Percentiles rank a stretch among this genome's conserved stretches.
Evolutionary conservation across 2,888 invertebrate species (phyloP).

Genomic region (Orthosia incerta): DNA sequence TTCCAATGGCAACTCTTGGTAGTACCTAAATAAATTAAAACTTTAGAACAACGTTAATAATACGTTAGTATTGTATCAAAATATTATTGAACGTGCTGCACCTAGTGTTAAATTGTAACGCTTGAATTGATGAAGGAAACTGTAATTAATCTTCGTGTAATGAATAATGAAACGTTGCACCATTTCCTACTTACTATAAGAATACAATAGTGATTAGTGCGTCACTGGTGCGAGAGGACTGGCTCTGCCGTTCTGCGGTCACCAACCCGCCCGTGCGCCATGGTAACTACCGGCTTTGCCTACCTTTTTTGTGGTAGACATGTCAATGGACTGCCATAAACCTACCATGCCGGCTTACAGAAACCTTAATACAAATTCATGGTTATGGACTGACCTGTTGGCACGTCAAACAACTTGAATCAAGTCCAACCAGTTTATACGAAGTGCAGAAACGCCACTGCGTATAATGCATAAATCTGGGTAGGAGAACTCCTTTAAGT

Average conservation of each 20-base stretch:
- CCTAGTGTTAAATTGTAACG: slow-evolving; percentile 37
- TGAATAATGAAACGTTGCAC: slow-evolving; percentile 51
- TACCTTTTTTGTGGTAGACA: slow-evolving; percentile 30
- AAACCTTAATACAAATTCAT: slow-evolving; percentile 13
- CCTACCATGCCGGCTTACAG: slow-evolving; percentile 7
- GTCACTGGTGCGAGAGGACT: slow-evolving; percentile 29
- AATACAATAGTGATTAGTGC: slow-evolving; percentile 39
- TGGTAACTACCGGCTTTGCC: slow-evolving; percentile 15
- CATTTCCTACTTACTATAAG: slow-evolving; percentile 41
- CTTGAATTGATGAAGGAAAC: slow-evolving; percentile 45
- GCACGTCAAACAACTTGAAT: neutral
- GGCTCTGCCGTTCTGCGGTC: slow-evolving; percentile 32
- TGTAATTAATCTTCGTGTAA: slow-evolving; percentile 52
- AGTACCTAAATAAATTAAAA: slow-evolving; percentile 8
- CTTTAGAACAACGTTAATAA: slow-evolving; percentile 1
- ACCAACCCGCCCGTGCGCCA: slow-evolving; percentile 33
- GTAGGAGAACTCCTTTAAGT: neutral
- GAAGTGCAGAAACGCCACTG: slow-evolving; percentile 1
- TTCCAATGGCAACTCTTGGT: slow-evolving; percentile 38
- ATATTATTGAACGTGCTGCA: slow-evolving; percentile 17
- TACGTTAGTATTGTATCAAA: neutral
- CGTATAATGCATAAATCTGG: neutral
- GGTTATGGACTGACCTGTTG: neutral
- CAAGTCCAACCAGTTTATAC: neutral
- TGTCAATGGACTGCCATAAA: slow-evolving; percentile 33